Base-by-base conservation (phyloP, 2,888 invertebrate species). In the Tridacna crocea region DNA sequence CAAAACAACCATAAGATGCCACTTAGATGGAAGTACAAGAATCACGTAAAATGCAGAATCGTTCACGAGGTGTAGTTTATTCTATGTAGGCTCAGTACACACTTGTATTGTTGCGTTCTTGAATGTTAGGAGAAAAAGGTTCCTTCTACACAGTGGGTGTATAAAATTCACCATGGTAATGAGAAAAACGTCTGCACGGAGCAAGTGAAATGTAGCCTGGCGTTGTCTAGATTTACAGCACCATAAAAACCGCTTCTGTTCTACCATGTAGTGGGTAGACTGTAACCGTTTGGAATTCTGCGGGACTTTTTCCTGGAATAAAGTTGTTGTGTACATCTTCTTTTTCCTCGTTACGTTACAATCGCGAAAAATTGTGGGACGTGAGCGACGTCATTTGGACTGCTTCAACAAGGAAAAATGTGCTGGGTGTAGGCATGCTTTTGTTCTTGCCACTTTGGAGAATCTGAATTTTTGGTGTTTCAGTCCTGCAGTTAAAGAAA, bases 131-230 rank as follows among this genome's bases (percentile, higher is more conserved):
- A 46, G 46, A 17, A 46, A 46, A 66, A 46, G 27, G 24, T 51
- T 70, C 70, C 51, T 6, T 24, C 51, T 51, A 70, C 70, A 70
- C 51, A 51, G 70, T 70, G 70, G 70, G 70, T 70, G 70, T 70
- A 70, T 70, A 24, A 70, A 70, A 12, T 51, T 70, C 47, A 17
- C 47, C 51, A 51, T 22, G 12, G 51, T 48, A 70, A 70, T 70
- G 70, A 48, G 51, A 51, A 70, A 70, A 70, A 48, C 48, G 70
- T n/a, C 70, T 51, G 70, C 70, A 10, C 22, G 70, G 47, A 70
- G 27, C 66, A 66, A 66, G 36, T 19, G 27, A 66, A 46, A 66
- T 66, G 66, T 66, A 66, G 13, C 46, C n/a, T 19, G 15, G 66
- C 36, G 36, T 65, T 12, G 0, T 22, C 15, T 51, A 17, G 51